Conservation (phyloP, 2,113 vertebrate genomes). For the Syngnathus scovelli region DNA sequence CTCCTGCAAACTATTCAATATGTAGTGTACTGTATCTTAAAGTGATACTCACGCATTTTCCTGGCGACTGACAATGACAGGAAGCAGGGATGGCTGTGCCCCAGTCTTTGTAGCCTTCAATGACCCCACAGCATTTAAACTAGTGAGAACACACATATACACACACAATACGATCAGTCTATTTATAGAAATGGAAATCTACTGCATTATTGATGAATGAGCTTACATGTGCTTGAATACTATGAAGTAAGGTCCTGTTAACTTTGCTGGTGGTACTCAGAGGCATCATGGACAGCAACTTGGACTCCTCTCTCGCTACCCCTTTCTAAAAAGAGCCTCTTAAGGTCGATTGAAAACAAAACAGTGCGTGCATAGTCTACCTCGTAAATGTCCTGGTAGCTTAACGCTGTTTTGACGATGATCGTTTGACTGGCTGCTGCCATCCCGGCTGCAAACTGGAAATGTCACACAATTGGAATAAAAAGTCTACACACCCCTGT, state of each 20-base stretch:
- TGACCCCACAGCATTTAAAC: slow-evolving; percentile 65
- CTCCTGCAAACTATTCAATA: not conserved
- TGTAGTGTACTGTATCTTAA: not conserved
- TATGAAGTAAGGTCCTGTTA: slow-evolving; percentile 61
- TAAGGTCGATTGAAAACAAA: not conserved
- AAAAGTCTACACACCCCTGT: not conserved
- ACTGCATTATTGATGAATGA: not conserved
- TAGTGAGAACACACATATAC: slow-evolving; percentile 26
- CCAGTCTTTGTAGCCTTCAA: slow-evolving; percentile 67
- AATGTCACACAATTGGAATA: not conserved
- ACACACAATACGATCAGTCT: not conserved
- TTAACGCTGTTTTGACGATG: slow-evolving; percentile 57
- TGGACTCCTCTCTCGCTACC: slow-evolving; percentile 51
- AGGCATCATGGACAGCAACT: slow-evolving; percentile 61
- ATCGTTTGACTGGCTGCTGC: slow-evolving; percentile 65
- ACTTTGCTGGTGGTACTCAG: slow-evolving; percentile 51
- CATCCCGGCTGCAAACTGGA: slow-evolving; percentile 63
- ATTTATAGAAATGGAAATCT: not conserved
- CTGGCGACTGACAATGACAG: slow-evolving; percentile 64
- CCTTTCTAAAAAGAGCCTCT: slow-evolving; percentile 41
- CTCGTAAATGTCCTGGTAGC: slow-evolving; percentile 63
- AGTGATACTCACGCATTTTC: slow-evolving; percentile 56
- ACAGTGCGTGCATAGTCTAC: slow-evolving; percentile 15
- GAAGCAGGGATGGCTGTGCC: slow-evolving; percentile 58
- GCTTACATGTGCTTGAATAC: slow-evolving; percentile 59